These are phyloP conservation scores for Umimayanthus kanabou DNA, from an alignment of 92 coral and sea anemone species.

Conservation along the genomic window DNA sequence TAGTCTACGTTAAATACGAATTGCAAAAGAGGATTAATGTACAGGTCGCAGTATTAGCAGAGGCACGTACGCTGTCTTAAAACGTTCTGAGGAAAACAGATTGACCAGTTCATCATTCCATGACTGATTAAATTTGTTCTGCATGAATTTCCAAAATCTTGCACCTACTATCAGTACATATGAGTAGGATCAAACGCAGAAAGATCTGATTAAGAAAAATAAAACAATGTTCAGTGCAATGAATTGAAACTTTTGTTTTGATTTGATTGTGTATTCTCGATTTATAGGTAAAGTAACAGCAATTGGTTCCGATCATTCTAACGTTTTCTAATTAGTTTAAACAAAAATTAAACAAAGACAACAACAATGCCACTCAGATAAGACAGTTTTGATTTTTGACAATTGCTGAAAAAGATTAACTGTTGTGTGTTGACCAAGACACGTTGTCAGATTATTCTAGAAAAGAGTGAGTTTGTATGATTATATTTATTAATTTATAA, in stretches of 20 bases:
- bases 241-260: not conserved
- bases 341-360: not conserved
- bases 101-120: not conserved
- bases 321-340: not conserved
- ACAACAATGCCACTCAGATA: too few relatives aligned
- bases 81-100: not conserved
- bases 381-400: too few relatives aligned
- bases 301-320: not conserved
- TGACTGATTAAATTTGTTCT: not conserved
- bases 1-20: not conserved
- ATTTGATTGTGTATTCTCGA: too few relatives aligned
- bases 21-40: not conserved
- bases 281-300: not conserved
- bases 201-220: not conserved
- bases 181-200: not conserved
- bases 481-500: too few relatives aligned
- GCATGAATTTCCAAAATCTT: not conserved
- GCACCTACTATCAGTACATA: not conserved
- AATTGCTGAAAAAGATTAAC: too few relatives aligned
- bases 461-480: not conserved
- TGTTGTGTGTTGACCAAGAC: too few relatives aligned
- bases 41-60: not conserved
- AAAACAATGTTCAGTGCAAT: not conserved
- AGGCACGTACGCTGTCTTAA: not conserved
- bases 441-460: too few relatives aligned